A percentile compares a stretch with the other conserved stretches of the same genome.
These are phyloP conservation scores for Cephalophus harveyi DNA, from an alignment of 2,113 vertebrate species.

Conservation along the genomic window DNA sequence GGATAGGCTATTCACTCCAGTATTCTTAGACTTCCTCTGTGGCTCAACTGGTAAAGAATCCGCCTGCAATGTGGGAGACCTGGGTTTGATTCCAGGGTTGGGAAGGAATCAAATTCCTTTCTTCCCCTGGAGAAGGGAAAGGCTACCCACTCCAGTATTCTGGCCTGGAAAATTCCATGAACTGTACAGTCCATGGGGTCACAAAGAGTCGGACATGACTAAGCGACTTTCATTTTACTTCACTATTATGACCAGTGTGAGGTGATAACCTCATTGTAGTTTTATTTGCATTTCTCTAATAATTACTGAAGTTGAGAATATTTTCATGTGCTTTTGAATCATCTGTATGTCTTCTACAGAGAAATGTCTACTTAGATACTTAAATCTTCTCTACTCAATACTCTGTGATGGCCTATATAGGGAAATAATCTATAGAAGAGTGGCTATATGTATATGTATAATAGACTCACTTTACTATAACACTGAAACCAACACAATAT, in stretches of 20 bases:
- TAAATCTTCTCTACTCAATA: not conserved
- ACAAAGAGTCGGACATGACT: not conserved
- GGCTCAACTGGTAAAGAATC: not conserved
- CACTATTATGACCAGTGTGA: not conserved
- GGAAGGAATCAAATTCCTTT: not conserved
- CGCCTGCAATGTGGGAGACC: rapidly evolving
- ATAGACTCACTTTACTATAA: not conserved
- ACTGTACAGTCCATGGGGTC: not conserved
- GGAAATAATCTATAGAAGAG: not conserved
- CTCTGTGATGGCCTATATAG: not conserved
- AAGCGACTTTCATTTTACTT: not conserved
- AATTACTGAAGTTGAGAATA: not conserved
- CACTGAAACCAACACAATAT: not conserved
- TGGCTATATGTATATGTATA: not conserved
- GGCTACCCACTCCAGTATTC: not conserved
- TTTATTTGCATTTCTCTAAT: not conserved
- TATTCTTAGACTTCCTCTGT: too few relatives aligned
- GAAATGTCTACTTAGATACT: not conserved
- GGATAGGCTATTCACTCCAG: not conserved
- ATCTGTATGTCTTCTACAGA: not conserved
- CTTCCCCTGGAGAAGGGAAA: not conserved
- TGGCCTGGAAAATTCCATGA: not conserved
- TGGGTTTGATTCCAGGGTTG: not conserved
- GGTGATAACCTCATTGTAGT: not conserved
- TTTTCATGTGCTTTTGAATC: not conserved